Conservation (phyloP, 2,888 invertebrate genomes). For the Strigamia maritima region DNA sequence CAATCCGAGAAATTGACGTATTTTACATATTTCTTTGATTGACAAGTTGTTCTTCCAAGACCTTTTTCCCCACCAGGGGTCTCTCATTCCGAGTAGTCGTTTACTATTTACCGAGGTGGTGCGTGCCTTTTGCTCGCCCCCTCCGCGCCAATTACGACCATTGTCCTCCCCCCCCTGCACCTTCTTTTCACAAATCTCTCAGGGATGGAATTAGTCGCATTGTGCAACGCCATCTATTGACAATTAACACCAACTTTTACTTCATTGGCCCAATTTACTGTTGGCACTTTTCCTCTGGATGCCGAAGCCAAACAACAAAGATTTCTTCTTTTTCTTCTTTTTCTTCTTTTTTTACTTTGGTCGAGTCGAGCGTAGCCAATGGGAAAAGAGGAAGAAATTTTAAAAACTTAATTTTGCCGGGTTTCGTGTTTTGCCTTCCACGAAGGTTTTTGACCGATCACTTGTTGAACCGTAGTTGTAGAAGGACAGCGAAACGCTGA, state of each 20-base stretch:
- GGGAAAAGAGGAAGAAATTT: no score
- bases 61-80: background rate
- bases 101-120: background rate
- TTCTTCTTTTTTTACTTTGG: no score
- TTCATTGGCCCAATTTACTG: background rate
- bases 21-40: slow-evolving; percentile 12
- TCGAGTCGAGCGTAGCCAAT: no score
- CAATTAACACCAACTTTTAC: background rate
- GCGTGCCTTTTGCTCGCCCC: background rate
- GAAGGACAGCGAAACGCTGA: background rate
- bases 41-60: background rate
- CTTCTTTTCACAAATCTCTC: background rate
- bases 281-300: background rate
- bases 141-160: slow-evolving; percentile 18
- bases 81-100: no score
- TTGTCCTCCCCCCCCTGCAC: background rate
- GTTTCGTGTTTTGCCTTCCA: no score
- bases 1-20: background rate
- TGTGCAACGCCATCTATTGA: background rate
- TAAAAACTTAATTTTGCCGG: no score
- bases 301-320: background rate
- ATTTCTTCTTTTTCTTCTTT: no score
- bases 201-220: background rate
- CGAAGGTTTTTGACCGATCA: slow-evolving; percentile 24
- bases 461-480: background rate